Evolutionary conservation across 2,113 vertebrate genomes (phyloP), one percentile per base, ranked within the genome.

Genomic region (Morphnarchus princeps): DNA sequence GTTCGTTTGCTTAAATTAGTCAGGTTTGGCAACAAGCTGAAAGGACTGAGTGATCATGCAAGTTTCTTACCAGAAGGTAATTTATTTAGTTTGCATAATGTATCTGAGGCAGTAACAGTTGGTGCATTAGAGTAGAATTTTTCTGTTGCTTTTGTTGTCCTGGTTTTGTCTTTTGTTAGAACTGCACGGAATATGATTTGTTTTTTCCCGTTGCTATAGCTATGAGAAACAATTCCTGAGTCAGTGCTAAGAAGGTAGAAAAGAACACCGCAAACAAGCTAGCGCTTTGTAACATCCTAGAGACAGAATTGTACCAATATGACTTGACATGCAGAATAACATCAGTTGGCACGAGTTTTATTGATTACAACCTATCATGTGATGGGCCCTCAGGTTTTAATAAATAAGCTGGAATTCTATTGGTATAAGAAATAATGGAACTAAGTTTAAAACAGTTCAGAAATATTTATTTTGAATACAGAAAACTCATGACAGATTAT

Each of bases 381-480:
- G 96, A 96, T 83, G 90, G 92, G 54, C 87, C 93, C 93, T 93
- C 70, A 80, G 95, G 88, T 96, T 96, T 93, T 97, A 93, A 96
- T 92, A 96, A 97, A 92, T 90, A 93, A 92, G 34, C n/a, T 88
- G 40, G 54, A 82, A 83, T 95, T 82, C 82, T 85, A 54, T 28
- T 61, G 36, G 32, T 88, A 57, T 42, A 65, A 82, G 61, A 82
- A 94, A 76, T 73, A 96, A 83, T 18, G 42, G 25, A 95, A 80
- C 36, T 40, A 91, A 69, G 79, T 57, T 96, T 80, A 79, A 91
- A 94, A 54, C 34, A 28, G 80, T 69, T 77, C 43, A 82, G 81
- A 78, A 94, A 78, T 81, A 81, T n/a, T 92, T 89, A 74, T 84
- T 87, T 52, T 78, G 43, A 89, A 93, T 83, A 70, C 19, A 66